Evolutionary conservation across 2,113 vertebrate species (phyloP), one percentile per base, ranked within the genome.

Genomic region (Nesogale talazaci): DNA sequence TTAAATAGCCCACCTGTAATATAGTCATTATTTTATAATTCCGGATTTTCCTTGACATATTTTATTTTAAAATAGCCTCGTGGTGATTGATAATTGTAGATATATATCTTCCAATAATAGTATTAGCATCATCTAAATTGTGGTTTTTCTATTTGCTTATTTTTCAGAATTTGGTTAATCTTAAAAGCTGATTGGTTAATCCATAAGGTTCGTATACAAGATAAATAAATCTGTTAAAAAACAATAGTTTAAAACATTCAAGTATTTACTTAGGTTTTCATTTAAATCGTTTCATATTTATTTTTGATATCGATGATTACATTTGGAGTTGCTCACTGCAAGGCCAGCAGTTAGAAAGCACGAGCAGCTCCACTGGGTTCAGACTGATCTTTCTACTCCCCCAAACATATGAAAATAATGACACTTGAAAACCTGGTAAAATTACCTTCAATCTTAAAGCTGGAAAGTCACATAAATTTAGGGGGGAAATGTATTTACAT

Each of bases 61-160:
- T 6, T 88, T 81, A 59, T 74, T 81, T n/a, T 38, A 56, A 90
- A 92, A 82, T 86, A 86, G 56, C 4, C 78, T 80, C 77, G 20
- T 88, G 8, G 22, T 61, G 19, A 16, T 75, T 83, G 86, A 6
- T 65, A n/a, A 38, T 75, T 3, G 38, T 72, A 42, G 57, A 5
- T 46, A 78, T 31, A 56, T 23, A 80, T 23, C 34, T 1, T 78
- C 1, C 29, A 87, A 46, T 95, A 61, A 16, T n/a, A 81, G 42
- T 5, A 10, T 46, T 46, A 46, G 42, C 10, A 46, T 46, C 42
- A 46, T 46, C 80, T 72, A 80, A 88, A 91, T 70, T 56, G 40
- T 2, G 85, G 27, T 8, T 52, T 20, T 29, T 5, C n/a, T 5
- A 29, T 75, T 86, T 16, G 65, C 8, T 22, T 90, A 31, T 12